Percentiles rank a stretch among this genome's conserved stretches.
Conservation (phyloP, 2,888 invertebrate genomes). For the Pegoplata infirma region DNA sequence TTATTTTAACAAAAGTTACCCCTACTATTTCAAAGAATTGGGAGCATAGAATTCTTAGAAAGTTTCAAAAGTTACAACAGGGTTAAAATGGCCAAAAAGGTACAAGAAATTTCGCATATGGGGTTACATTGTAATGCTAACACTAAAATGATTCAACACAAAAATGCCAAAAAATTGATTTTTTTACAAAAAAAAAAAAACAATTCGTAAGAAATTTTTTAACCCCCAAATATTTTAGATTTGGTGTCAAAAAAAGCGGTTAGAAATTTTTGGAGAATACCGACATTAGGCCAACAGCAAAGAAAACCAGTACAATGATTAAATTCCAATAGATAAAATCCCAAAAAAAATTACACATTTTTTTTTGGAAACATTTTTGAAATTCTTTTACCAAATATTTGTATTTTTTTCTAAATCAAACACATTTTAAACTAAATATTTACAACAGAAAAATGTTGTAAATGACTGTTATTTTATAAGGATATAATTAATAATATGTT, state of each 20-base stretch:
- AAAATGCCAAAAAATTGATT: background rate
- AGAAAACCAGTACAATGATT: constrained; percentile 63
- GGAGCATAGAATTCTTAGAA: constrained; percentile 57
- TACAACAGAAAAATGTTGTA: background rate
- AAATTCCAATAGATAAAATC: constrained; percentile 64
- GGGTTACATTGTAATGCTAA: background rate
- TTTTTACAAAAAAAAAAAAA: background rate
- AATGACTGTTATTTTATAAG: background rate
- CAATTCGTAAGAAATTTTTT: background rate
- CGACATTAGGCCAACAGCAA: constrained; percentile 74
- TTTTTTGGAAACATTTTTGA: background rate
- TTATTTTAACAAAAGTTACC: constrained; percentile 44
- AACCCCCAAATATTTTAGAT: background rate
- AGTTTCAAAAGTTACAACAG: constrained; percentile 29
- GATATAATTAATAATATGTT: too few species aligned
- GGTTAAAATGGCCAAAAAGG: too few species aligned
- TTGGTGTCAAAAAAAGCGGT: constrained; percentile 53
- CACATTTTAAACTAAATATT: background rate
- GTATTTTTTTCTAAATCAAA: too few species aligned
- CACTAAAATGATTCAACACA: background rate
- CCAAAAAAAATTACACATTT: constrained; percentile 10
- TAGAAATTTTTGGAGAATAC: constrained; percentile 69
- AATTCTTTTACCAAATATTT: background rate
- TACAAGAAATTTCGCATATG: background rate
- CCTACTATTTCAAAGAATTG: constrained; percentile 52